Evolutionary conservation across 2,113 vertebrate genomes (phyloP).

Genomic region (Peromyscus leucopus): DNA sequence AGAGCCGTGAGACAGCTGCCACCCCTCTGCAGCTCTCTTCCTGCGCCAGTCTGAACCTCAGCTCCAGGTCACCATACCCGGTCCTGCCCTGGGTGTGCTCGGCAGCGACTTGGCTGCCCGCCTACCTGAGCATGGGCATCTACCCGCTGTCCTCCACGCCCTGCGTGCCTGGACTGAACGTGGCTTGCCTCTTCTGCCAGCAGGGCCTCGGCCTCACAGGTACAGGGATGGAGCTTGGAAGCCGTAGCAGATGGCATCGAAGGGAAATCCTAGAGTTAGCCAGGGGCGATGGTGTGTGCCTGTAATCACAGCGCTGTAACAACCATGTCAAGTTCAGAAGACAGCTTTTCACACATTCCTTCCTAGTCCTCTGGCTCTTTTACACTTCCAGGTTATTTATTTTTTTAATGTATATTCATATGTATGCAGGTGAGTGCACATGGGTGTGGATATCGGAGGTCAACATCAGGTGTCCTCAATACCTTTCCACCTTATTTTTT

Average conservation of each 20-base stretch:
- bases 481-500: not conserved
- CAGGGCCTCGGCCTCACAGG: slow-evolving; percentile 27
- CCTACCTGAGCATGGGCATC: slow-evolving; percentile 32
- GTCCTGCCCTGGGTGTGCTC: not conserved
- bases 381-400: not conserved
- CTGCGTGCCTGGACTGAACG: slow-evolving; percentile 58
- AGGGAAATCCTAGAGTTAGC: not conserved
- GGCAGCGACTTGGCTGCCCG: not conserved
- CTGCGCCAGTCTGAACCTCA: not conserved
- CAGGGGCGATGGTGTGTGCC: not conserved
- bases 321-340: not conserved
- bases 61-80: not conserved
- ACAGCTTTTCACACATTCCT: not conserved
- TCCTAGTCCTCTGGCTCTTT: not conserved
- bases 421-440: not conserved
- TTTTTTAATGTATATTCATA: not conserved
- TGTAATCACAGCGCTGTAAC: not conserved
- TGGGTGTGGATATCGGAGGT: not conserved
- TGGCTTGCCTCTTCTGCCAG: slow-evolving; percentile 67
- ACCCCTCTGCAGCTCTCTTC: not conserved
- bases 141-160: not conserved
- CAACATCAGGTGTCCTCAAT: not conserved
- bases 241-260: not conserved
- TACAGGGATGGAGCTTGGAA: not conserved
- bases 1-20: not conserved